phyloP scores from a whole-genome alignment of 2,888 invertebrate genomes.

The Dryococelus australis region DNA sequence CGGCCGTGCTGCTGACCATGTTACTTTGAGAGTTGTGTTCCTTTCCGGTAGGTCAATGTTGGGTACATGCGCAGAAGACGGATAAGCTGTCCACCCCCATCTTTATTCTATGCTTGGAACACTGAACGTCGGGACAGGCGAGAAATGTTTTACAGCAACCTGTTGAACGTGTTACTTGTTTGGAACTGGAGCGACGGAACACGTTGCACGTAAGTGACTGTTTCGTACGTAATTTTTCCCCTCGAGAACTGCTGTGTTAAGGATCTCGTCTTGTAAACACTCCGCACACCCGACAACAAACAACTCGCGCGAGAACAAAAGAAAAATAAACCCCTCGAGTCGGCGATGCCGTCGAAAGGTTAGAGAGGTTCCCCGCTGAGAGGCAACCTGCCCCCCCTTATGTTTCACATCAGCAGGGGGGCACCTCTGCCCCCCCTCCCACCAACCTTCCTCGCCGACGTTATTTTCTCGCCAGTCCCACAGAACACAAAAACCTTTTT shows the following conservation, averaged over 20 bases:
- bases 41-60: too few relatives aligned
- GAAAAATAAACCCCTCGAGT: background rate
- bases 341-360: conserved; percentile 24
- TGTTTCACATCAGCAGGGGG: conserved; percentile 45
- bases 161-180: too few relatives aligned
- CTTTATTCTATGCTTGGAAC: too few relatives aligned
- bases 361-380: conserved; percentile 35
- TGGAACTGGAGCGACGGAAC: too few relatives aligned
- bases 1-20: too few relatives aligned
- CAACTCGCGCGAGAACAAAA: background rate
- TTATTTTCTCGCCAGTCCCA: background rate
- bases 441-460: background rate
- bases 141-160: too few relatives aligned
- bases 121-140: too few relatives aligned
- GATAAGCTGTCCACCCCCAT: too few relatives aligned
- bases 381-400: conserved; percentile 39
- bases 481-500: conserved; percentile 12
- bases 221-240: too few relatives aligned
- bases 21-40: too few relatives aligned
- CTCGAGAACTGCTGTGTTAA: background rate
- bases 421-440: conserved; percentile 25
- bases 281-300: conserved; percentile 17
- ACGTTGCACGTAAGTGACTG: too few relatives aligned
- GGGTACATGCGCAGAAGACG: too few relatives aligned
- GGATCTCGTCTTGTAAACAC: conserved; percentile 6